phyloP scores from a whole-genome alignment of 37 sponge, comb jelly and placozoan genomes.

The Bolinopsis microptera region DNA sequence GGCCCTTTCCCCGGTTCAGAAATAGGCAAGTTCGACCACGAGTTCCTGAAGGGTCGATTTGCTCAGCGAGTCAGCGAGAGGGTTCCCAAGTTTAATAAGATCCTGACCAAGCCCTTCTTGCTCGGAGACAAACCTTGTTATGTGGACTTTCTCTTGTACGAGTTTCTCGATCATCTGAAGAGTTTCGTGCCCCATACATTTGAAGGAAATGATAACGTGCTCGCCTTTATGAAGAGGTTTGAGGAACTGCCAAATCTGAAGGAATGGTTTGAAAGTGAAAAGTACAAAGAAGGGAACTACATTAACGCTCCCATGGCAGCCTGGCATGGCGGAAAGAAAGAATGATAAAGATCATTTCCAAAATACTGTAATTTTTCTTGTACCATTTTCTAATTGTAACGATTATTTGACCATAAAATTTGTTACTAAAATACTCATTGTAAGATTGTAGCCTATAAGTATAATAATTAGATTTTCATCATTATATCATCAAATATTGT shows the following conservation, averaged over 20 bases:
- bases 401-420: neutral
- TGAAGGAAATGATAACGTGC: neutral
- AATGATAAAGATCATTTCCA: neutral
- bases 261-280: constrained; percentile 22
- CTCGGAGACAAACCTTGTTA: constrained; percentile 3
- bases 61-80: neutral
- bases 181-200: neutral
- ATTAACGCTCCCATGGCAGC: constrained; percentile 22
- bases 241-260: neutral
- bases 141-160: constrained; percentile 55
- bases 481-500: too few relatives aligned
- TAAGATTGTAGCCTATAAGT: too few relatives aligned
- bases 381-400: neutral
- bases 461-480: neutral
- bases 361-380: neutral
- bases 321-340: constrained; percentile 33
- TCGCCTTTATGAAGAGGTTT: neutral
- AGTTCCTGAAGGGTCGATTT: constrained; percentile 14
- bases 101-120: neutral
- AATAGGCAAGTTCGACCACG: constrained; percentile 29
- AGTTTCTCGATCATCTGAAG: constrained; percentile 39
- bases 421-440: too few relatives aligned
- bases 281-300: neutral
- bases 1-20: constrained; percentile 19
- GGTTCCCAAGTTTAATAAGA: neutral